A percentile compares a stretch with the other conserved stretches of the same genome.
Conservation (phyloP, 2,888 invertebrate species). For the Mesopsocus fuscifrons region DNA sequence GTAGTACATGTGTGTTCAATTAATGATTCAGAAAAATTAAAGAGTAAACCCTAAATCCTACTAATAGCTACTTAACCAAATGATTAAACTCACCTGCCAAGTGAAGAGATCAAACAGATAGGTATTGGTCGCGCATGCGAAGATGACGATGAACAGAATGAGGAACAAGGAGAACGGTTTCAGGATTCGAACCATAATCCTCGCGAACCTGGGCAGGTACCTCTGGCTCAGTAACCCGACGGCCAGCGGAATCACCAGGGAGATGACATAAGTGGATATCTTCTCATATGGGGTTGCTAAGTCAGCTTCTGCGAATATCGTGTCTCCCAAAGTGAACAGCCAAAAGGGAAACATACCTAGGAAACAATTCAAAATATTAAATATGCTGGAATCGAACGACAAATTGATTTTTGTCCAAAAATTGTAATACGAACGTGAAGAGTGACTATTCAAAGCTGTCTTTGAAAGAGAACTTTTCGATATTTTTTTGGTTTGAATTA, state of each 20-base stretch:
- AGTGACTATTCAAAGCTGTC: too few species aligned
- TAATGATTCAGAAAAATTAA: too few species aligned
- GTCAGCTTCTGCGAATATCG: constrained; percentile 48
- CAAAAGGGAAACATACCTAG: constrained; percentile 74
- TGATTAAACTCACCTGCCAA: constrained; percentile 55
- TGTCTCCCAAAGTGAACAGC: constrained; percentile 68
- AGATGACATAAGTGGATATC: constrained; percentile 52
- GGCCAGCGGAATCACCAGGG: constrained; percentile 54
- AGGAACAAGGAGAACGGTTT: constrained; percentile 67
- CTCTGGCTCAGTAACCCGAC: constrained; percentile 48
- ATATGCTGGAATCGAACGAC: too few species aligned
- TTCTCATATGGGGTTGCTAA: constrained; percentile 59
- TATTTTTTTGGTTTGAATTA: too few species aligned
- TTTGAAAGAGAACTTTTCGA: too few species aligned
- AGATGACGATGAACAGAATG: constrained; percentile 64
- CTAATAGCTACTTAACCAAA: too few species aligned
- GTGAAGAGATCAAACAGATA: constrained; percentile 78
- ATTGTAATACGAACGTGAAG: too few species aligned
- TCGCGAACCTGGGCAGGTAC: constrained; percentile 36
- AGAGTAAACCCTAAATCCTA: too few species aligned
- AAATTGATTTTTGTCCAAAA: too few species aligned
- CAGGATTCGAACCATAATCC: constrained; percentile 54
- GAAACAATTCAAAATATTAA: too few species aligned
- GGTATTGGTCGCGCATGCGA: constrained; percentile 74
- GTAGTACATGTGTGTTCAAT: too few species aligned